These are phyloP conservation scores for Dolichallabes microphthalmus DNA, from an alignment of 2,113 vertebrate genomes.

Conservation along the genomic window DNA sequence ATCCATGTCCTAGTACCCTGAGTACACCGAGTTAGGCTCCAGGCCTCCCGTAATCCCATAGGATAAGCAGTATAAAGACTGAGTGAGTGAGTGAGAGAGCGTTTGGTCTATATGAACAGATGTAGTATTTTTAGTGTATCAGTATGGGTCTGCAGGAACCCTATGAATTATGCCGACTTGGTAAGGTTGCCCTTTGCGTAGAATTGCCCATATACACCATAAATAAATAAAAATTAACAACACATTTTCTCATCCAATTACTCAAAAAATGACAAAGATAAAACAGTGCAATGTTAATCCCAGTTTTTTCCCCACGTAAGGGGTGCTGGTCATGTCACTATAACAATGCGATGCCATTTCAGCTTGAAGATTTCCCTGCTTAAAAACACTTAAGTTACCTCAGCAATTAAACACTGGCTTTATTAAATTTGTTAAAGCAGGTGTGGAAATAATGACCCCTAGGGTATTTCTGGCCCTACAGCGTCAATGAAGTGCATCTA, in stretches of 20 bases:
- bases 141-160: too few species aligned
- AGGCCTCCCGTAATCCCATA: too few species aligned
- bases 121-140: too few species aligned
- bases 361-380: neutral
- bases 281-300: neutral
- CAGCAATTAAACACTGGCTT: neutral
- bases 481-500: neutral
- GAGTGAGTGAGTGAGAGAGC: too few species aligned
- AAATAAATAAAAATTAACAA: neutral
- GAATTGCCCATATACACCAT: too few species aligned
- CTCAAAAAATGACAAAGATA: neutral
- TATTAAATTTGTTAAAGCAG: neutral
- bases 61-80: too few species aligned
- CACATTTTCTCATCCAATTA: neutral
- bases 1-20: too few species aligned
- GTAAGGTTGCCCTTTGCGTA: too few species aligned
- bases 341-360: neutral
- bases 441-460: conserved; percentile 5
- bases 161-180: too few species aligned
- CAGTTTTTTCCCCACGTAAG: neutral
- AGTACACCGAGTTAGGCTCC: too few species aligned
- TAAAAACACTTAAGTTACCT: neutral
- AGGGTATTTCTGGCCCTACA: neutral
- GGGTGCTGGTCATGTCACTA: neutral
- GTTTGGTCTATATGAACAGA: too few species aligned